phyloP scores from a whole-genome alignment of 1,140 invertebrate genomes.

The Anastrepha obliqua region DNA sequence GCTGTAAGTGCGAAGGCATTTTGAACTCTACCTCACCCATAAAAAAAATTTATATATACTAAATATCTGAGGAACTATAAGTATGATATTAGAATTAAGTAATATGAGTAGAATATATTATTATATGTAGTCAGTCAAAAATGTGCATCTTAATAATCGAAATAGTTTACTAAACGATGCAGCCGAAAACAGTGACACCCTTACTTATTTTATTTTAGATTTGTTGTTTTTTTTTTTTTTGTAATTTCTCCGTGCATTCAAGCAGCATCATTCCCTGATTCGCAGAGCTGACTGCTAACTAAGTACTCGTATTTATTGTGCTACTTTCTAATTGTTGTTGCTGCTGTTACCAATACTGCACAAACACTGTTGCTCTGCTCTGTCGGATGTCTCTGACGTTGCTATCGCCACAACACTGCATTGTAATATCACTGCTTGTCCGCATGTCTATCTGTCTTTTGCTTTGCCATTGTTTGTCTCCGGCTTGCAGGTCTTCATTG shows the following conservation, averaged over 20 bases:
- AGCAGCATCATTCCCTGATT: not conserved
- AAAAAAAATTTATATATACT: too few relatives aligned
- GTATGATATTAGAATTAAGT: too few relatives aligned
- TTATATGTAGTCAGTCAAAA: too few relatives aligned
- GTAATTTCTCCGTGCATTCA: not conserved
- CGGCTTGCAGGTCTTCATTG: not conserved
- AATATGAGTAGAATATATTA: too few relatives aligned
- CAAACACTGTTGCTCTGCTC: not conserved
- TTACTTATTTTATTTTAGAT: not conserved
- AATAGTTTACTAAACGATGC: not conserved
- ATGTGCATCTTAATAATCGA: too few relatives aligned
- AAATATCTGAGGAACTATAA: too few relatives aligned
- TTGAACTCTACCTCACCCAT: too few relatives aligned
- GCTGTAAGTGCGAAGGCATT: too few relatives aligned
- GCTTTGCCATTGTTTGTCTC: not conserved
- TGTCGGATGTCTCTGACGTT: conserved; percentile 13
- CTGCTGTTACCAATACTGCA: not conserved
- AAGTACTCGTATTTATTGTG: not conserved
- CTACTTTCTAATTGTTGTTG: not conserved
- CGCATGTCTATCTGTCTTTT: not conserved
- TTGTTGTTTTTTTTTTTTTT: too few relatives aligned
- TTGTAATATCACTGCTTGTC: not conserved
- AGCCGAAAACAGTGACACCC: not conserved
- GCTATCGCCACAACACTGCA: not conserved
- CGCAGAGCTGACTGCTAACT: not conserved